These are phyloP conservation scores for Lateolabrax maculatus DNA, from an alignment of 2,797 vertebrate genomes.

Conservation along the genomic window DNA sequence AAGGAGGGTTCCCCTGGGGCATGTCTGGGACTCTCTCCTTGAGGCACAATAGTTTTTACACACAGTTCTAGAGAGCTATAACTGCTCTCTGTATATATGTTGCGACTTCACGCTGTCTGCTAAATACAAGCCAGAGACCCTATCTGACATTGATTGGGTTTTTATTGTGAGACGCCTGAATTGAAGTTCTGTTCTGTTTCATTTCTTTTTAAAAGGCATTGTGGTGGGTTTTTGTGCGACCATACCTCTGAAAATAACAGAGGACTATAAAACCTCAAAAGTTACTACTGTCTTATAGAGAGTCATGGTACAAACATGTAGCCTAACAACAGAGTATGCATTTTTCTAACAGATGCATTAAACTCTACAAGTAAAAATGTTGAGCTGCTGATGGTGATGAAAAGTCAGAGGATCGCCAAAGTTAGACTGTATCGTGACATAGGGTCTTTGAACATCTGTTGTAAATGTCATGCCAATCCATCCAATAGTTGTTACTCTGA, in stretches of 20 bases:
- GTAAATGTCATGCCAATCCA: too few relatives aligned
- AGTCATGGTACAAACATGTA: constrained; percentile 18
- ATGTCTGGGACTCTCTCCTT: constrained; percentile 55
- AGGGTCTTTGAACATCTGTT: neutral
- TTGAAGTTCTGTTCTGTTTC: constrained; percentile 52
- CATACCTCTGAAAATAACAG: constrained; percentile 45
- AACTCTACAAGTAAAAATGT: neutral
- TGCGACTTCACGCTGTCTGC: constrained; percentile 63
- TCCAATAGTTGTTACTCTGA: too few relatives aligned
- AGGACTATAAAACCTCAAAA: constrained; percentile 17
- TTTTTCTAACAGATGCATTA: constrained; percentile 15
- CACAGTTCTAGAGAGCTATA: constrained; percentile 54
- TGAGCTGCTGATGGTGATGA: too few relatives aligned
- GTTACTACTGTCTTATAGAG: constrained; percentile 16
- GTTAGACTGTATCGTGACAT: neutral
- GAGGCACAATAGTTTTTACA: constrained; percentile 71
- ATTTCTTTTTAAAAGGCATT: constrained; percentile 48
- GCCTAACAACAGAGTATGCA: neutral
- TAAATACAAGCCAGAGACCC: constrained; percentile 64
- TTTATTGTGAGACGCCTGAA: constrained; percentile 53
- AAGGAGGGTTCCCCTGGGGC: constrained; percentile 65
- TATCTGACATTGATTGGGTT: constrained; percentile 53
- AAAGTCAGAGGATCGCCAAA: neutral
- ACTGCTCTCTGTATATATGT: constrained; percentile 54
- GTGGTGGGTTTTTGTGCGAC: constrained; percentile 20